Evolutionary conservation across 2,113 vertebrate genomes (phyloP), one percentile per base, ranked within the genome.

Genomic region (Emydocephalus ijimae): DNA sequence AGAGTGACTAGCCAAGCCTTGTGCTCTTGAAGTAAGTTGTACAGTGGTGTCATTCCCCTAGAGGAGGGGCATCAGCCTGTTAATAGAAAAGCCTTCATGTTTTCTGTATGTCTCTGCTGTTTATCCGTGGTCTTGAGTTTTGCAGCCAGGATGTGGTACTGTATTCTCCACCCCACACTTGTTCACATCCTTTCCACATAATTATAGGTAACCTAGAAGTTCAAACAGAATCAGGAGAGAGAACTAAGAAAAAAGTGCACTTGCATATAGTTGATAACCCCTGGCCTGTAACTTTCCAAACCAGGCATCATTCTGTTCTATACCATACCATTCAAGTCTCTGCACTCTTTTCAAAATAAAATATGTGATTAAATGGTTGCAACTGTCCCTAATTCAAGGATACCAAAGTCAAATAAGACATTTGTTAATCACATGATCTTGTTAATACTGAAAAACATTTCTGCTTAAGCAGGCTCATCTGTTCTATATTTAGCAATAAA

Each of bases 401-500:
- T 81, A 81, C 7, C 34, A 9, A 43, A 81, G 7, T 21, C 34
- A 43, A 43, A 81, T 81, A 43, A 43, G 74, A 39, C 18, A 43
- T 21, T 81, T 74, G 34, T 81, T 45, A 20, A 55, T 45, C 21
- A 69, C 34, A 87, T 45, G 59, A 15, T 1, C 43, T 85, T 93
- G 9, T 39, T 91, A 81, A 93, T 12, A 7, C 9, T 55, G 59
- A 59, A 55, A 89, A 74, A 93, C 9, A 21, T 86, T 85, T 85
- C 34, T 50, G 61, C 69, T 52, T 45, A 61, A 85, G 85, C 34
- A 91, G 52, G 87, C 3, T 34, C 61, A 91, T 64, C n/a, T 91
- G 64, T 39, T 61, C 55, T 89, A 85, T 89, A 45, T 91, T 89
- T 91, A 91, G 87, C 81, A 93, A 14, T 24, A 34, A 18, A 34